Conservation (phyloP, 1,140 invertebrate species). For the Capitella teleta region DNA sequence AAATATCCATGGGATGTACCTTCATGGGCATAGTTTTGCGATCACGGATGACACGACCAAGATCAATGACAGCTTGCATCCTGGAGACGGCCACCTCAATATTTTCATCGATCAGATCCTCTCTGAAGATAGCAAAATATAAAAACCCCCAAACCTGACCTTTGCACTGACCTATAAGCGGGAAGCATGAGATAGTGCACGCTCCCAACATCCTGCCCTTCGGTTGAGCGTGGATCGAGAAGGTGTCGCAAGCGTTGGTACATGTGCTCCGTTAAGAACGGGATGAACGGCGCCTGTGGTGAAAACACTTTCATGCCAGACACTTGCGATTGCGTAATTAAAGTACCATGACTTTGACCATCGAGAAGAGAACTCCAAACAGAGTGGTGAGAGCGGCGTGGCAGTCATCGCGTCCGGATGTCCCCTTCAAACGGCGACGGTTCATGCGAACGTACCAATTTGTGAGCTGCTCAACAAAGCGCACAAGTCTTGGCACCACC, state of each 20-base stretch:
- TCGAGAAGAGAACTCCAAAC: slow-evolving; percentile 74
- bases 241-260: slow-evolving; percentile 52
- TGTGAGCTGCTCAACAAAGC: slow-evolving; percentile 93
- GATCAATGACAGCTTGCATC: slow-evolving; percentile 92
- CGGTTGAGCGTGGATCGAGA: slow-evolving; percentile 5
- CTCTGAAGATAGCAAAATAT: slow-evolving; percentile 28
- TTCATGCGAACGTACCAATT: slow-evolving; percentile 99
- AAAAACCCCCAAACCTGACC: background rate
- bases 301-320: background rate
- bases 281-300: slow-evolving; percentile 78
- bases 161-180: slow-evolving; percentile 45
- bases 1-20: too few relatives aligned
- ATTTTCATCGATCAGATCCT: slow-evolving; percentile 63
- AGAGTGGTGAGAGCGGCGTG: slow-evolving; percentile 74
- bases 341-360: slow-evolving; percentile 70
- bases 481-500: slow-evolving; percentile 82
- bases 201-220: slow-evolving; percentile 47
- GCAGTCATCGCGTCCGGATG: slow-evolving; percentile 56
- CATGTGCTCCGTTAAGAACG: slow-evolving; percentile 92
- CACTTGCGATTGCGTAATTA: background rate
- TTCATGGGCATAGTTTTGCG: slow-evolving; percentile 87
- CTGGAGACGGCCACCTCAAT: slow-evolving; percentile 80
- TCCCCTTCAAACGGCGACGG: slow-evolving; percentile 67
- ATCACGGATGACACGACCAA: slow-evolving; percentile 84
- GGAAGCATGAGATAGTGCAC: slow-evolving; percentile 86